Conservation (phyloP, 2,797 vertebrate genomes). For the Saxicola maurus region DNA sequence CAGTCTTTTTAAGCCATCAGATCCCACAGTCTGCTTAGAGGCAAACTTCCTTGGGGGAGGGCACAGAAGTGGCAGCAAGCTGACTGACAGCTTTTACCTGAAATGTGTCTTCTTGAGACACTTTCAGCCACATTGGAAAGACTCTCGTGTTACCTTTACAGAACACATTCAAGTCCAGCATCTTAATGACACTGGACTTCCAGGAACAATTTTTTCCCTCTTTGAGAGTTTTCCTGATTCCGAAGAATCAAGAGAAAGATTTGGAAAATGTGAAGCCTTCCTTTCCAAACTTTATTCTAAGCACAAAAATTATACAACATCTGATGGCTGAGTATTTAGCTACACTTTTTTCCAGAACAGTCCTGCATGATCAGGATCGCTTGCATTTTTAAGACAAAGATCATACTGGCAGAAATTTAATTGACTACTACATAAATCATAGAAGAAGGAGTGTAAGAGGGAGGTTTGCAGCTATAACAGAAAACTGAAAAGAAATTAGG, state of each 20-base stretch:
- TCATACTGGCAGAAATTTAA: background rate
- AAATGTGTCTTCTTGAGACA: background rate
- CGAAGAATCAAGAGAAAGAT: background rate
- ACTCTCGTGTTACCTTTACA: background rate
- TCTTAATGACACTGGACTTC: background rate
- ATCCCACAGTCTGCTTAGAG: accelerated
- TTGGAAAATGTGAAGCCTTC: background rate
- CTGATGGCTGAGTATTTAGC: background rate
- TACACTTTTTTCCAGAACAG: background rate
- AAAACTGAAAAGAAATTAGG: background rate
- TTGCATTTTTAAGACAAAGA: background rate
- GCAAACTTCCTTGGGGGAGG: background rate
- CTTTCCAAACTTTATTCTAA: background rate
- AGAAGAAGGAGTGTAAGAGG: background rate
- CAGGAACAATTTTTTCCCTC: background rate
- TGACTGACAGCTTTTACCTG: background rate
- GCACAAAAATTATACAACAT: background rate
- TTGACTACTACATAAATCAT: background rate
- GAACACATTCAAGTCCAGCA: background rate
- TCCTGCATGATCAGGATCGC: background rate
- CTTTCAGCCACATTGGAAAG: background rate
- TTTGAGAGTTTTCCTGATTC: background rate
- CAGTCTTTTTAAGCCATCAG: background rate
- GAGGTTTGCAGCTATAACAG: background rate
- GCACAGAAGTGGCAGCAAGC: background rate